These are phyloP conservation scores for Ladona fulva DNA, from an alignment of 1,140 invertebrate genomes.

Conservation along the genomic window DNA sequence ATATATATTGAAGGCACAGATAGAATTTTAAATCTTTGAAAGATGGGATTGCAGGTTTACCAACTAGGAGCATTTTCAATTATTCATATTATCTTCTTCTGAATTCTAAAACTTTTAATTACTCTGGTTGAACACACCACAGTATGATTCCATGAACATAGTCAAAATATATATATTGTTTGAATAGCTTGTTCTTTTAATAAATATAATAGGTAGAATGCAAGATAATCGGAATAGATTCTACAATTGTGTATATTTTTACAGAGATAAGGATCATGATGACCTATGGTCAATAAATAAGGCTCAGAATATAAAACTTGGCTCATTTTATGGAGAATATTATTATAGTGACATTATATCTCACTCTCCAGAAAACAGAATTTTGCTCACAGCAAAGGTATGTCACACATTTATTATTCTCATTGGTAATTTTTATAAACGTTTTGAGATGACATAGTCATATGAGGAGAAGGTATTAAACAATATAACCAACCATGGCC, in stretches of 20 bases:
- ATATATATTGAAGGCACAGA: too few species aligned
- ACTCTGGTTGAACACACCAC: not conserved
- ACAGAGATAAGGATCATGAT: not conserved
- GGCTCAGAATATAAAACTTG: not conserved
- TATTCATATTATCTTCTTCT: too few species aligned
- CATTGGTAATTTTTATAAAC: too few species aligned
- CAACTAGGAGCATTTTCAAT: too few species aligned
- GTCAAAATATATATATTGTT: not conserved
- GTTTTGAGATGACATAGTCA: too few species aligned
- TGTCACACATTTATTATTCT: too few species aligned
- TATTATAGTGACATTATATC: not conserved
- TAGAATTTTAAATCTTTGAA: too few species aligned
- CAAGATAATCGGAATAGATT: not conserved
- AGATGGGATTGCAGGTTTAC: too few species aligned
- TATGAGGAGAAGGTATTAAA: too few species aligned
- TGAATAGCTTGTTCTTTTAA: not conserved
- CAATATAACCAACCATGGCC: too few species aligned
- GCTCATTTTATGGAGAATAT: not conserved
- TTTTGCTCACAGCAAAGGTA: not conserved
- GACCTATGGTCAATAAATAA: not conserved
- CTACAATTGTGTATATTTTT: not conserved
- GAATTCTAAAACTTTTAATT: not conserved
- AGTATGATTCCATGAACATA: not conserved
- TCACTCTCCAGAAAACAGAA: not conserved
- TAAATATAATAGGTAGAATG: not conserved